phyloP scores from a whole-genome alignment of 2,797 vertebrate species.

The Myotis findleyi region DNA sequence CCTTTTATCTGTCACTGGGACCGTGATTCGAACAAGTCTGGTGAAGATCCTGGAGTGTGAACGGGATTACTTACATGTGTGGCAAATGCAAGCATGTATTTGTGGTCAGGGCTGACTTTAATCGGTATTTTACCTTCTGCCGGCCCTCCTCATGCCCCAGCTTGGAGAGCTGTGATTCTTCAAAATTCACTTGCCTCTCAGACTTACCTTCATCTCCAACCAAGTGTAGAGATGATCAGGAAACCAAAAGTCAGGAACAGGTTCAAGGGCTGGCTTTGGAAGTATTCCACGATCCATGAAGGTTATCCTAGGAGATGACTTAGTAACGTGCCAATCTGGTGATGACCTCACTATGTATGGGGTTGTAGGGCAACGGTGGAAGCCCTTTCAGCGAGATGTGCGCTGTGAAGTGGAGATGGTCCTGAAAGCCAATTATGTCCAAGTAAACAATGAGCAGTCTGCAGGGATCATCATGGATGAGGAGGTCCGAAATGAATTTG shows the following conservation, averaged over 20 bases:
- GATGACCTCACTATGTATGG: slow-evolving; percentile 97
- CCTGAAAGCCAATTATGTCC: slow-evolving; percentile 95
- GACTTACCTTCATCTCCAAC: slow-evolving; percentile 88
- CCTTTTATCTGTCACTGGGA: slow-evolving; percentile 96
- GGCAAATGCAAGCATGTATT: slow-evolving; percentile 94
- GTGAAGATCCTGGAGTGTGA: slow-evolving; percentile 96
- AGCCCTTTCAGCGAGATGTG: slow-evolving; percentile 89
- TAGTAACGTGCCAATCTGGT: slow-evolving; percentile 97
- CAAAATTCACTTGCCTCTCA: slow-evolving; percentile 93
- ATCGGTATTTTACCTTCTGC: slow-evolving; percentile 92
- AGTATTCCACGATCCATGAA: slow-evolving; percentile 97
- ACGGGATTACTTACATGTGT: slow-evolving; percentile 93
- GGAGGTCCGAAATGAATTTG: slow-evolving; percentile 93
- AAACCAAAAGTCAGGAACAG: slow-evolving; percentile 98
- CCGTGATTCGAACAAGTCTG: slow-evolving; percentile 94
- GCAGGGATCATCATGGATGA: slow-evolving; percentile 89
- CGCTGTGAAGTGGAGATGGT: slow-evolving; percentile 96
- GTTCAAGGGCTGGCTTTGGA: slow-evolving; percentile 96
- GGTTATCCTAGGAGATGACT: slow-evolving; percentile 95
- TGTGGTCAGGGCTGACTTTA: slow-evolving; percentile 91
- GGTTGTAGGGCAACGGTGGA: slow-evolving; percentile 96
- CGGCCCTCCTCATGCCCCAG: slow-evolving; percentile 90
- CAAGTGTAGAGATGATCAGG: slow-evolving; percentile 95
- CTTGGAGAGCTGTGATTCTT: slow-evolving; percentile 90
- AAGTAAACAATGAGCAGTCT: slow-evolving; percentile 95